These are phyloP conservation scores for Apis mellifera DNA, from an alignment of 1,140 invertebrate species.

Conservation along the genomic window DNA sequence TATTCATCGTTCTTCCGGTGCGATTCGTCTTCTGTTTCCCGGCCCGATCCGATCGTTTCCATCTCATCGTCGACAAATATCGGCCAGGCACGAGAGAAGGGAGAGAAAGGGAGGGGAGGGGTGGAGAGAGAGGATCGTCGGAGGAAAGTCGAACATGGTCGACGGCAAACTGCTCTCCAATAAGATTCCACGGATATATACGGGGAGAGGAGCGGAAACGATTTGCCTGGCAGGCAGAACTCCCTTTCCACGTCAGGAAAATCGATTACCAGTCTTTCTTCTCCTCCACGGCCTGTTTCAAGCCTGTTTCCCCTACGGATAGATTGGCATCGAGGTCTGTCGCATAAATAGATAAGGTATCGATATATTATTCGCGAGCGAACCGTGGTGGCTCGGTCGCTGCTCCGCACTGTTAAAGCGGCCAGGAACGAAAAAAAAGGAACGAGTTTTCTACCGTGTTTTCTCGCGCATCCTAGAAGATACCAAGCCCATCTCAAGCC, in stretches of 20 bases:
- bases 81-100: neutral
- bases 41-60: slow-evolving; percentile 19
- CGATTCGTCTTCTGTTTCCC: slow-evolving; percentile 23
- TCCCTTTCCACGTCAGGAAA: slow-evolving; percentile 62
- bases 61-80: slow-evolving; percentile 38
- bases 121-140: neutral
- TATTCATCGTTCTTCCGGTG: neutral
- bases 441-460: slow-evolving; percentile 44
- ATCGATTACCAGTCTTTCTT: slow-evolving; percentile 68
- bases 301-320: slow-evolving; percentile 41
- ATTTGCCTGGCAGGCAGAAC: slow-evolving; percentile 64
- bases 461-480: slow-evolving; percentile 19
- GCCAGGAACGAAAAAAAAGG: slow-evolving; percentile 39
- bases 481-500: slow-evolving; percentile 18
- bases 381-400: slow-evolving; percentile 21
- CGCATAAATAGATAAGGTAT: slow-evolving; percentile 72
- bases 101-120: neutral
- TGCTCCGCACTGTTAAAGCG: slow-evolving; percentile 5
- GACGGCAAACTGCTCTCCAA: slow-evolving; percentile 56
- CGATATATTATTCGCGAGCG: slow-evolving; percentile 70
- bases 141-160: slow-evolving; percentile 25
- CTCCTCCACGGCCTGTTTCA: slow-evolving; percentile 54
- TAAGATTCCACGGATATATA: slow-evolving; percentile 62
- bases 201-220: slow-evolving; percentile 59
- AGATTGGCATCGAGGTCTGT: slow-evolving; percentile 71